Base-by-base conservation (phyloP, 2,888 invertebrate genomes). In the Kryphioiulus occultus region DNA sequence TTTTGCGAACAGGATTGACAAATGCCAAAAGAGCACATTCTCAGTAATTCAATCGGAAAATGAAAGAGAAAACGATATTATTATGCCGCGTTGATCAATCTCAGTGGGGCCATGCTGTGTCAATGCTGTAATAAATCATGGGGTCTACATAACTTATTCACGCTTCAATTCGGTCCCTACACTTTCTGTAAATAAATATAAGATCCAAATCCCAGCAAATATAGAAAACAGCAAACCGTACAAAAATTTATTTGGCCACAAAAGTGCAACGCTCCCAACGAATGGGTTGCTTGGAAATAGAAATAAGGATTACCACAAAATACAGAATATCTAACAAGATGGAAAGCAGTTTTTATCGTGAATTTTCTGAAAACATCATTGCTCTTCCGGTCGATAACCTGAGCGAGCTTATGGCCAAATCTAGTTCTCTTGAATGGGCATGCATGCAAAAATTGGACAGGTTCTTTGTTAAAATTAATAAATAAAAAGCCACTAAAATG, bases 11-110 rank as follows among this genome's bases (percentile, higher is more conserved):
- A 59, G 59, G 59, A 59, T 59, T 59, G 59, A 59, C 59, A 59
- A 59, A 59, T 59, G 59, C 59, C 59, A 59, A 59, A 59, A 59
- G 59, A 59, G 59, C 59, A 59, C 59, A 59, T 59, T 59, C n/a
- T 59, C 59, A n/a, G 59, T 59, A 59, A 59, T 59, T 59, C 59
- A 59, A 59, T 59, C 59, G 59, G n/a, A 59, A 59, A 59, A 59
- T 59, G 59, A 59, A 59, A 59, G 59, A 22, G 59, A 59, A 59
- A 59, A 59, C 59, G 22, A 59, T 59, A 22, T 59, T 59, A n/a
- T 59, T 59, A 59, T 59, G 59, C 59, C n/a, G 59, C 22, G 59
- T 59, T 59, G 59, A 59, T 59, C 59, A 59, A 59, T 59, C 59
- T 22, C 59, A 59, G 59, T 22, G 59, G n/a, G 59, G 47, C 47